Conservation (phyloP, 2,888 invertebrate genomes). For the Lampropteryx suffumata region DNA sequence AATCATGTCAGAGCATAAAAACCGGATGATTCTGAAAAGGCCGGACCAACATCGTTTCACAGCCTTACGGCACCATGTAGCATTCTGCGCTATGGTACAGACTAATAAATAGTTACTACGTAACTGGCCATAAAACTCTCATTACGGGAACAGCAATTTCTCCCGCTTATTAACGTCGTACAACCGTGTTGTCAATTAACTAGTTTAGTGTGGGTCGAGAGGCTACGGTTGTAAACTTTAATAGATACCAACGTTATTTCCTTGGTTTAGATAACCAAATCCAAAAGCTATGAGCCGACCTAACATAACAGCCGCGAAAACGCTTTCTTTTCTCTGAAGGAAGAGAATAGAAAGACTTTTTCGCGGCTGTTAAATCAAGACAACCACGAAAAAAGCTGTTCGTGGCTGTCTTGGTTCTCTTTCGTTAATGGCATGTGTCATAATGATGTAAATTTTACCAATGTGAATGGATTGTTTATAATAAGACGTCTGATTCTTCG, state of each 20-base stretch:
- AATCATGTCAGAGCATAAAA: background rate
- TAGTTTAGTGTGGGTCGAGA: conserved; percentile 37
- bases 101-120: conserved; percentile 28
- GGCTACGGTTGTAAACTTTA: conserved; percentile 27
- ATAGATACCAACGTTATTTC: conserved; percentile 5
- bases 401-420: too few species aligned
- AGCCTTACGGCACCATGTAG: conserved; percentile 29
- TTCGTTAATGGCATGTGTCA: too few species aligned
- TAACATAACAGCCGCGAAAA: too few species aligned
- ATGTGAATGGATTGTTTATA: too few species aligned
- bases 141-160: conserved; percentile 58
- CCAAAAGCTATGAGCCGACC: background rate
- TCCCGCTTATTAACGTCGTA: conserved; percentile 60
- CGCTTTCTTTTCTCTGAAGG: too few species aligned
- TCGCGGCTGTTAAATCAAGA: too few species aligned
- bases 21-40: background rate
- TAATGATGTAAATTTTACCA: too few species aligned
- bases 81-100: conserved; percentile 35
- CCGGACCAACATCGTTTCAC: background rate
- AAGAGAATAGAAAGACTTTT: too few species aligned
- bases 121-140: conserved; percentile 57
- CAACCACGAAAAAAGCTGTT: too few species aligned
- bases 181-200: conserved; percentile 55
- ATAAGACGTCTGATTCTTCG: too few species aligned
- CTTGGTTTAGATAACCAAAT: background rate